phyloP scores from a whole-genome alignment of 2,888 invertebrate species.

The Teinopalpus imperialis region DNA sequence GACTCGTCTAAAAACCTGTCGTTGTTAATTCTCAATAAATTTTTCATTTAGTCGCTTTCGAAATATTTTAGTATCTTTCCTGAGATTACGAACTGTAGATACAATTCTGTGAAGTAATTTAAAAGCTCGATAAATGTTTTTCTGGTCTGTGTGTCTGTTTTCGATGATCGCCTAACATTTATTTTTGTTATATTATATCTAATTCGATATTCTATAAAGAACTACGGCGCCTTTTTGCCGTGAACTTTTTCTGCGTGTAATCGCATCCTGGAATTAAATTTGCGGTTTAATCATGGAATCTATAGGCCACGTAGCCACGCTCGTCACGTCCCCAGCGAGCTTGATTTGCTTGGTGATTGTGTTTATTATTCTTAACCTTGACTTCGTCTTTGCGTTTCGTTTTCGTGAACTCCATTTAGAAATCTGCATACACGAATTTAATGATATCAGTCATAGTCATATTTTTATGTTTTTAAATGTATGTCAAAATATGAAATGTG shows the following conservation, averaged over 20 bases:
- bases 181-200: too few relatives aligned
- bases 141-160: too few relatives aligned
- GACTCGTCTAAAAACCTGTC: neutral
- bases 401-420: conserved; percentile 19
- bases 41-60: neutral
- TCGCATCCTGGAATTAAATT: conserved; percentile 25
- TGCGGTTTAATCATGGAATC: conserved; percentile 42
- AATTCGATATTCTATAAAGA: too few relatives aligned
- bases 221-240: conserved; percentile 5
- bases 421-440: conserved; percentile 4
- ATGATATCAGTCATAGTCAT: neutral
- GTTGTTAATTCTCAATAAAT: neutral
- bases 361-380: conserved; percentile 52
- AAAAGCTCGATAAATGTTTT: too few relatives aligned
- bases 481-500: too few relatives aligned
- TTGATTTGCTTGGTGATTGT: conserved; percentile 49
- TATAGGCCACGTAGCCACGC: conserved; percentile 42
- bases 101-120: too few relatives aligned
- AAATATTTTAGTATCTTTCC: neutral
- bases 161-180: too few relatives aligned
- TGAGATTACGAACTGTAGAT: too few relatives aligned
- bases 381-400: conserved; percentile 32
- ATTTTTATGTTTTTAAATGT: too few relatives aligned
- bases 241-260: conserved; percentile 27
- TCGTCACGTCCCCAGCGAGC: conserved; percentile 45